These are phyloP conservation scores for Dolomedes plantarius DNA, from an alignment of 2,888 invertebrate genomes.

Conservation along the genomic window DNA sequence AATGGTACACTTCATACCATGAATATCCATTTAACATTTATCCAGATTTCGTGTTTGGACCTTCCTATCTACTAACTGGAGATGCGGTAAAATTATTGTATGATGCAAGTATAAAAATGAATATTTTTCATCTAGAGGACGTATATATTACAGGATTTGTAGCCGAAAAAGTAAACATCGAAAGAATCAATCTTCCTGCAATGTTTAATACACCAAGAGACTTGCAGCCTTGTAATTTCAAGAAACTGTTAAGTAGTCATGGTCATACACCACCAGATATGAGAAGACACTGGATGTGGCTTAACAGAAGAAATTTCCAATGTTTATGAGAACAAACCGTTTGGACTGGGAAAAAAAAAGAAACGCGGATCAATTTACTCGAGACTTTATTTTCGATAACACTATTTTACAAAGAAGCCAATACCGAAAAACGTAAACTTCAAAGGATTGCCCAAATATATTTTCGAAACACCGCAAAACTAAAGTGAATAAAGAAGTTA, in stretches of 20 bases:
- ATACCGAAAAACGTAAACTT: no score
- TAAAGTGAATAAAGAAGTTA: no score
- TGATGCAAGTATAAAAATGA: constrained; percentile 73
- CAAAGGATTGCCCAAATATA: no score
- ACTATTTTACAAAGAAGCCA: no score
- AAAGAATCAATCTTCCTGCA: constrained; percentile 72
- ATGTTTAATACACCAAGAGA: constrained; percentile 63
- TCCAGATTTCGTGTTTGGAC: constrained; percentile 77
- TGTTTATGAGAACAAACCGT: no score
- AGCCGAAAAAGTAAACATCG: constrained; percentile 74
- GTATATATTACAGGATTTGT: constrained; percentile 77
- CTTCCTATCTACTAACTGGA: constrained; percentile 76
- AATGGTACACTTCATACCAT: constrained; percentile 75
- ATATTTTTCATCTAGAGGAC: constrained; percentile 76
- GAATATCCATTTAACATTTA: constrained; percentile 74
- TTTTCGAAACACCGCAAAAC: no score
- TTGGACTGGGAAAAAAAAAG: no score
- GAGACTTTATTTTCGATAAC: no score
- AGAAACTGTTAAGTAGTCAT: constrained; percentile 73
- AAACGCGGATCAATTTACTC: no score
- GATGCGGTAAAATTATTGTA: constrained; percentile 74
- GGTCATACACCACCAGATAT: constrained; percentile 72
- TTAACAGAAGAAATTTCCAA: constrained; percentile 56
- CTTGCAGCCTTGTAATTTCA: constrained; percentile 78
- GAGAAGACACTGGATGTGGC: constrained; percentile 71